Evolutionary conservation across 2,797 vertebrate species (phyloP).

Genomic region (Dipus sagitta): DNA sequence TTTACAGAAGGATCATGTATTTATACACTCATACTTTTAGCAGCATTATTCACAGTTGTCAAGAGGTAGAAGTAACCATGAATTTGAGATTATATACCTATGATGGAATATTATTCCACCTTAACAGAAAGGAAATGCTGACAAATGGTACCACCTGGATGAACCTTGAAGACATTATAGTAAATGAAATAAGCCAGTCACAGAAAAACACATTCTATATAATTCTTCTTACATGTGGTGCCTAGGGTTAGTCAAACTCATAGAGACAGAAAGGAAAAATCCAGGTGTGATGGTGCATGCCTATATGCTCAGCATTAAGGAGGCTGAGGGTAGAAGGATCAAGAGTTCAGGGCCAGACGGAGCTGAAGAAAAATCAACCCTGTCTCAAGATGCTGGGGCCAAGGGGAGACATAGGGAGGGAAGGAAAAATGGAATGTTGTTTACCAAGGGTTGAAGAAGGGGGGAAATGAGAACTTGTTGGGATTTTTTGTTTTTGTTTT

Average conservation of each 20-base stretch:
- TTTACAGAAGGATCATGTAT: neutral
- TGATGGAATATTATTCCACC: neutral
- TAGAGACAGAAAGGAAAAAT: slow-evolving; percentile 16
- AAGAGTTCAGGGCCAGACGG: neutral
- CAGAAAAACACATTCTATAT: neutral
- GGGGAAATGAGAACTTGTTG: neutral
- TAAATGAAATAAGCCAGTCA: slow-evolving; percentile 13
- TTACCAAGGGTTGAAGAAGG: neutral
- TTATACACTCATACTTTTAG: neutral
- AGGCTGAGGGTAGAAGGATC: too few species aligned
- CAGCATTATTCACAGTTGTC: neutral
- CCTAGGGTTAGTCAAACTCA: neutral
- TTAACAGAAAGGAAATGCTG: slow-evolving; percentile 22
- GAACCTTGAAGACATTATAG: neutral
- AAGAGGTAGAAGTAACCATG: neutral
- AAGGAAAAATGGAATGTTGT: neutral
- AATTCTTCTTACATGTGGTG: neutral
- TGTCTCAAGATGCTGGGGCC: neutral
- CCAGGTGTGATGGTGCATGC: neutral
- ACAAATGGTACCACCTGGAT: neutral
- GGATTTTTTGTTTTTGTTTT: too few species aligned
- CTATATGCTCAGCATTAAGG: neutral
- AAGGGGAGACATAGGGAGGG: neutral
- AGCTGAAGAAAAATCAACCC: neutral
- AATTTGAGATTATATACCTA: neutral